Evolutionary conservation across 2,113 vertebrate species (phyloP), one percentile per base, ranked within the genome.

Genomic region (Glareola pratincola): DNA sequence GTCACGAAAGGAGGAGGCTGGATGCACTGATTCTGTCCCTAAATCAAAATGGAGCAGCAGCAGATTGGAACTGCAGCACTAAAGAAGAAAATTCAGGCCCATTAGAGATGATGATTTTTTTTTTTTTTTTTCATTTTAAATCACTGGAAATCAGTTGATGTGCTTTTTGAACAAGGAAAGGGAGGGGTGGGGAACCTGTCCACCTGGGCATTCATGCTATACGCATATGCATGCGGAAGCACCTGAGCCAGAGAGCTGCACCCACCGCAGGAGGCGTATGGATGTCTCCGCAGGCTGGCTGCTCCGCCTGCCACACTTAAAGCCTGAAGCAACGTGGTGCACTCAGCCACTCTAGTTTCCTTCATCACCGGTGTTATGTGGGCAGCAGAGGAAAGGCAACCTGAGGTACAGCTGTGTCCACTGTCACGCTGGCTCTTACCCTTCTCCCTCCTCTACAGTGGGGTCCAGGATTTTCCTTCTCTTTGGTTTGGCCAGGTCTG

Each of bases 301-400:
- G 56, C 7, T 56, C 43, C 24, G 8, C 1, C 0, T 19, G 14
- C 2, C 3, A 39, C 20, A 4, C 45, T 36, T 24, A 3, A 53
- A 34, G n/a, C 56, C 23, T 18, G 18, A 59, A 76, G 50, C 2
- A 1, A 50, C 26, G 8, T 32, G 23, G 32, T 39, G 32, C 63
- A 43, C 36, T 20, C 0, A 2, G 50, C 13, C 7, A 4, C 3
- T 23, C 56, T 50, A 1, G 5, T 74, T 71, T 53, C 64, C 54
- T 36, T 34, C 47, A 36, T 10, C 36, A 15, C 6, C 14, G 8
- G 30, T 34, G 32, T 23, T 23, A 16, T 9, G 13, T 34, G 39
- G 56, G 60, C 26, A 88, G 85, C 56, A 90, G 24, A 90, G 30
- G 22, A 27, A 39, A 60, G 26, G 39, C 45, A 80, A 60, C 7